These are phyloP conservation scores for Pasiphila rectangulata DNA, from an alignment of 2,888 invertebrate species.

Conservation along the genomic window DNA sequence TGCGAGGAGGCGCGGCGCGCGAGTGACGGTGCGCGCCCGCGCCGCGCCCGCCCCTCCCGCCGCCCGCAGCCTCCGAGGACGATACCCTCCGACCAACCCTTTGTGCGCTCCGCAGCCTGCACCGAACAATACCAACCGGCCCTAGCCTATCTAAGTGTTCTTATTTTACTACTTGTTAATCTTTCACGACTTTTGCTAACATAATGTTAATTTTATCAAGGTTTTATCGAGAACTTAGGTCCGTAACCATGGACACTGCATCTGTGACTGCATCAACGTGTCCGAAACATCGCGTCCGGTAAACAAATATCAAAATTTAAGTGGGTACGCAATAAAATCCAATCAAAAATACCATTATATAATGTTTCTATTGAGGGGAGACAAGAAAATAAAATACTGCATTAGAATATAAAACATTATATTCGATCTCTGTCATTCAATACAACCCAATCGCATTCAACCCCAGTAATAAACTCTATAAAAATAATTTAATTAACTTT, in stretches of 20 bases:
- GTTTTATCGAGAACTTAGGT: background rate
- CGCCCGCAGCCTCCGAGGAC: conserved; percentile 59
- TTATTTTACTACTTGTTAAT: background rate
- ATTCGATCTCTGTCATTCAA: conserved; percentile 67
- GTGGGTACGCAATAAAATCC: too few species aligned
- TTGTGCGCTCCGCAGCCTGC: conserved; percentile 39
- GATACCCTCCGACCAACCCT: conserved; percentile 60
- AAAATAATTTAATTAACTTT: conserved; percentile 72
- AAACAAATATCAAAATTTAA: too few species aligned
- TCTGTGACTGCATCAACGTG: too few species aligned
- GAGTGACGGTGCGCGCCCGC: conserved; percentile 49
- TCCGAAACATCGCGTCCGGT: too few species aligned
- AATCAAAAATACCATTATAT: background rate
- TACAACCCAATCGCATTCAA: conserved; percentile 54
- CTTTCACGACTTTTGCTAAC: too few species aligned
- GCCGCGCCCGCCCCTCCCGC: conserved; percentile 34
- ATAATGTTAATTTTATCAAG: background rate
- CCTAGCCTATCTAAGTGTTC: conserved; percentile 11
- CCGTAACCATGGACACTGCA: too few species aligned
- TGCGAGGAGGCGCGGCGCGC: conserved; percentile 64
- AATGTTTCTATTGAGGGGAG: background rate
- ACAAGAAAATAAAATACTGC: conserved; percentile 36
- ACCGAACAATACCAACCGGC: conserved; percentile 21
- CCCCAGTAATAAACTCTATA: conserved; percentile 74
- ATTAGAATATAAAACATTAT: conserved; percentile 71